phyloP scores from a whole-genome alignment of 2,888 invertebrate species.

The Dasysyrphus albostriatus region DNA sequence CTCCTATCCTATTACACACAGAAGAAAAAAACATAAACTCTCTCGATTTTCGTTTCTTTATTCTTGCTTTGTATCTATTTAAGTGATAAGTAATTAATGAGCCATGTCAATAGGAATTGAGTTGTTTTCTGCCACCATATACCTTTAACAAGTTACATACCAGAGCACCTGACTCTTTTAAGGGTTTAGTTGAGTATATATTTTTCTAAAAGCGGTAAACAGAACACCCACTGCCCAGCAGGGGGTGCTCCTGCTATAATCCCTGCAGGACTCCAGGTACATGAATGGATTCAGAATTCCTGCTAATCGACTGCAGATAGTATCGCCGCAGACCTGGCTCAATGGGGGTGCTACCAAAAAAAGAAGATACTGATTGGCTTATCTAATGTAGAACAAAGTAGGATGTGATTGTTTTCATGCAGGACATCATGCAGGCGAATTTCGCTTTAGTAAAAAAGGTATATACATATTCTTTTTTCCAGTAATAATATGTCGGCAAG shows the following conservation, averaged over 20 bases:
- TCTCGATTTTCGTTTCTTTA: conserved; percentile 23
- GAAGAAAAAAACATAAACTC: conserved; percentile 14
- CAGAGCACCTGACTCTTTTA: conserved; percentile 15
- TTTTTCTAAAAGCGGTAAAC: conserved; percentile 75
- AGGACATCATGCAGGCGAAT: conserved; percentile 28
- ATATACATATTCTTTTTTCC: neutral
- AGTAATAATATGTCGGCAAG: conserved; percentile 50
- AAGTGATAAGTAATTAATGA: conserved; percentile 75
- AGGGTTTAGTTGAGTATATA: conserved; percentile 27
- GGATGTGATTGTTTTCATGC: conserved; percentile 60
- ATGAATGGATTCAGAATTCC: conserved; percentile 51
- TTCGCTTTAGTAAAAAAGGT: conserved; percentile 4
- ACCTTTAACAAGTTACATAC: conserved; percentile 35
- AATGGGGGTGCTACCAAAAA: conserved; percentile 64
- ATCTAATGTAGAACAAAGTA: conserved; percentile 70
- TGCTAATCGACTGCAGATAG: conserved; percentile 69
- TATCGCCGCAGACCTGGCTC: conserved; percentile 54
- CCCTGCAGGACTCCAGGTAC: conserved; percentile 49
- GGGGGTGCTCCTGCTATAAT: conserved; percentile 68
- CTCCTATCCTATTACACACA: neutral
- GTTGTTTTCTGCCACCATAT: conserved; percentile 53
- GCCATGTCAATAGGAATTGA: conserved; percentile 70
- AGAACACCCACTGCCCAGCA: conserved; percentile 73
- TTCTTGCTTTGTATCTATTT: conserved; percentile 69
- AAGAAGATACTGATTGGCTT: conserved; percentile 60